Base-by-base conservation (phyloP, 1,140 invertebrate species). In the Diabrotica virgifera region DNA sequence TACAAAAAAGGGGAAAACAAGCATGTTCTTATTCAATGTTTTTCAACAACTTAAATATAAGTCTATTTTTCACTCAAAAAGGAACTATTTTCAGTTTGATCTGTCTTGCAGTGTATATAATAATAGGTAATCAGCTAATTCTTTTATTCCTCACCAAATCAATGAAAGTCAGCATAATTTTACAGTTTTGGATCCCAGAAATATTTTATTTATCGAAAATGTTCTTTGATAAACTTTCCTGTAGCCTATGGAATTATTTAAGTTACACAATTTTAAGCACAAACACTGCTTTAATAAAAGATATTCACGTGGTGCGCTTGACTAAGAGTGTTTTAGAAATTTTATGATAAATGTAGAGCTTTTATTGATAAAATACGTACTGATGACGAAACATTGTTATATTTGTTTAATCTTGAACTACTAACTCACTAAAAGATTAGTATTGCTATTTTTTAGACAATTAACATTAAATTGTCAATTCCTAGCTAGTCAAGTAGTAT, bases 241-340 rank as follows among this genome's bases (percentile, higher is more conserved):
- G 38, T 38, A 38, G 9, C 37, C 12, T 40, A 12, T 13, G n/a
- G 11, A n/a, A 50, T 50, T 6, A 50, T 50, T 46, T 13, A 59
- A 12, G 10, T 12, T 50, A 46, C 36, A 38, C 38, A 38, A 14
- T 13, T 59, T 58, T 40, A 12, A 58, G 58, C 58, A 59, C 38
- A 9, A 50, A 50, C 40, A 59, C 58, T 59, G n/a, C n/a, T 13
- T 53, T 57, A 36, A 36, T 4, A 55, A 57, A 57, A 57, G 36
- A 36, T 57, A 57, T 36, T 57, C 55, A 57, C 55, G 55, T 57
- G 55, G 36, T 57, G 55, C 55, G 55, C 55, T 57, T 57, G 55
- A 57, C 12, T 57, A n/a, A 57, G 36, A 57, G 12, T n/a, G 12
- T 57, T 57, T 56, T 12, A 9, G 13, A 14, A 9, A 36, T 8